phyloP scores from a whole-genome alignment of 92 coral and sea anemone genomes.

The Micromussa lordhowensis region DNA sequence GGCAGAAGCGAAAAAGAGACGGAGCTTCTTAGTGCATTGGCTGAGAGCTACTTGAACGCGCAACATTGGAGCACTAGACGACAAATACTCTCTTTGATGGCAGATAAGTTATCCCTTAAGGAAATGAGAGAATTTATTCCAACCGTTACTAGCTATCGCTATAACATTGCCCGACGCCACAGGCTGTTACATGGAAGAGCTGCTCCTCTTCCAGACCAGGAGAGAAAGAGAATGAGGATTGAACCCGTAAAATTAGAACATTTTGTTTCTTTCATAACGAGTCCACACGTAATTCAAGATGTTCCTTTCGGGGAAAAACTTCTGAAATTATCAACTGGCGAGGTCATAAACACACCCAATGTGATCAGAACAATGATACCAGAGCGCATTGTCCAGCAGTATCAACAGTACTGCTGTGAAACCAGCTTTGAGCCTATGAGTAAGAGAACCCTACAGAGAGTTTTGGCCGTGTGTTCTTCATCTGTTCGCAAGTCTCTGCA shows the following conservation, averaged over 20 bases:
- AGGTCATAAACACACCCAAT: conserved; percentile 48
- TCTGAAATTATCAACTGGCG: conserved; percentile 56
- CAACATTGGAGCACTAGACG: conserved; percentile 61
- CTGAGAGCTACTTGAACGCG: conserved; percentile 43
- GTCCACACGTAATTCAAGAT: conserved; percentile 67
- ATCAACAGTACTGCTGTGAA: not conserved
- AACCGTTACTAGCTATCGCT: too few relatives aligned
- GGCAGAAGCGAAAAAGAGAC: conserved; percentile 37
- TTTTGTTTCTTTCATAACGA: conserved; percentile 59
- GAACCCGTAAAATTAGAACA: conserved; percentile 56
- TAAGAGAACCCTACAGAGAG: not conserved
- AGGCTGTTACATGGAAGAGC: conserved; percentile 55
- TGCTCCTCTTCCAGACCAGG: conserved; percentile 22
- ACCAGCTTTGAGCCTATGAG: not conserved
- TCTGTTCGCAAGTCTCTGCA: not conserved
- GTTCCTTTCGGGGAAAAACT: conserved; percentile 63
- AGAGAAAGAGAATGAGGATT: conserved; percentile 40
- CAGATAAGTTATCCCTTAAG: too few relatives aligned
- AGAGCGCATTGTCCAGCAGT: not conserved
- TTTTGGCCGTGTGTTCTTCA: not conserved
- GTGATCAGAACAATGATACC: not conserved
- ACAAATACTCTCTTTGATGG: conserved; percentile 47
- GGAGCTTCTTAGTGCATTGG: conserved; percentile 44
- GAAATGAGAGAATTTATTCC: too few relatives aligned
- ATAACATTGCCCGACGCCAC: conserved; percentile 49